Percentiles rank a stretch among this genome's conserved stretches.
Evolutionary conservation across 2,888 invertebrate genomes (phyloP).

Genomic region (Amblyteles armatorius): DNA sequence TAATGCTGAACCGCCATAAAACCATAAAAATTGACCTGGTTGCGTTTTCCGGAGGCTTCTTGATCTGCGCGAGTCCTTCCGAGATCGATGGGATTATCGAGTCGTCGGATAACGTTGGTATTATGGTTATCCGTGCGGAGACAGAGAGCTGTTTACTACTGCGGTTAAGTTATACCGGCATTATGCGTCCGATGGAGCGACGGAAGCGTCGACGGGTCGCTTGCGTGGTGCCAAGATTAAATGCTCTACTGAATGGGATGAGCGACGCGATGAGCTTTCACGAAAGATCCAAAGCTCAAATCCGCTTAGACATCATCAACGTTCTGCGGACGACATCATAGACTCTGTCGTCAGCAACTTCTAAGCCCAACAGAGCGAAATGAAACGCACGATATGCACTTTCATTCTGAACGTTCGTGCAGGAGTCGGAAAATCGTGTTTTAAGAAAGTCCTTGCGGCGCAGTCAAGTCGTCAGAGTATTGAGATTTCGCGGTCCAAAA

Average conservation of each 20-base stretch:
- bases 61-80: background rate
- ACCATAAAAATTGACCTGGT: background rate
- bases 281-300: background rate
- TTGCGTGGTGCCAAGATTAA: background rate
- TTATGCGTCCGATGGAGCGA: background rate
- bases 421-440: background rate
- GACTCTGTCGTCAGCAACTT: background rate
- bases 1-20: background rate
- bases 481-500: background rate
- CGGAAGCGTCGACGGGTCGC: background rate
- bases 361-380: slow-evolving; percentile 1
- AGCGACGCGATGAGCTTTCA: background rate
- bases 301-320: background rate
- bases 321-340: background rate
- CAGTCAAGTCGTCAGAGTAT: too few species aligned
- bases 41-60: too few species aligned
- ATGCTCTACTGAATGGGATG: background rate
- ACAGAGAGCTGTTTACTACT: background rate
- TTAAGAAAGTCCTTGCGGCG: too few species aligned
- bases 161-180: background rate
- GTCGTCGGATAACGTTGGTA: background rate
- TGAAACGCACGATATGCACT: background rate
- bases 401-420: background rate
- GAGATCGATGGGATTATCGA: background rate
- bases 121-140: background rate